Conservation (phyloP, 2,888 invertebrate species). For the Eupithecia inturbata region DNA sequence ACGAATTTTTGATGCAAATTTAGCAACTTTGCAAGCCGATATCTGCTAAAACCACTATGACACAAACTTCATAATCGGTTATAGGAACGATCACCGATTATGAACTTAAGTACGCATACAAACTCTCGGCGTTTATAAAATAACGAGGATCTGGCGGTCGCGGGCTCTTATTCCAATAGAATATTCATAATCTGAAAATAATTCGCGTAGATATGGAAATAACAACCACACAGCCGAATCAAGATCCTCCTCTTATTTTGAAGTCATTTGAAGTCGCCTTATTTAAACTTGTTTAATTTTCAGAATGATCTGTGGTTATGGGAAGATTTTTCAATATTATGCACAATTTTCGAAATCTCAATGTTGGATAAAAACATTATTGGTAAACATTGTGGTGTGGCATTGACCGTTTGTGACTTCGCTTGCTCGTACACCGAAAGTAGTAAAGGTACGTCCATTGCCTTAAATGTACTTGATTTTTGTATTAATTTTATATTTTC, state of each 20-base stretch:
- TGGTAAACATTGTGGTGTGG: constrained; percentile 85
- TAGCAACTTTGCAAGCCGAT: too few relatives aligned
- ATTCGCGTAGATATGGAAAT: not conserved
- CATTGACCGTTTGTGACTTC: constrained; percentile 86
- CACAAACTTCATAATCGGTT: too few relatives aligned
- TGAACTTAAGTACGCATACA: too few relatives aligned
- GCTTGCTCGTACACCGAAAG: constrained; percentile 65
- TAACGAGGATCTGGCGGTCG: too few relatives aligned
- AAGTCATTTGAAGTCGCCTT: not conserved
- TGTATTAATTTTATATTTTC: not conserved
- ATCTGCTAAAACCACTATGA: too few relatives aligned
- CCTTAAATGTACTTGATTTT: not conserved
- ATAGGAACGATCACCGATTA: too few relatives aligned
- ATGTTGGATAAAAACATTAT: constrained; percentile 85
- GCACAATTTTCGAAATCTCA: constrained; percentile 86
- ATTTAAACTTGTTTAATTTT: constrained; percentile 23
- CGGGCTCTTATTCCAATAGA: too few relatives aligned
- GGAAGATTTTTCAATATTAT: constrained; percentile 87
- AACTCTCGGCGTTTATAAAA: too few relatives aligned
- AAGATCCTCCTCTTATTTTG: not conserved
- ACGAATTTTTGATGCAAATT: too few relatives aligned
- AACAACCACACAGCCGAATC: not conserved
- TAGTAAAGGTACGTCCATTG: constrained; percentile 38
- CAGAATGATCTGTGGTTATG: constrained; percentile 85
- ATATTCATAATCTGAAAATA: too few relatives aligned